phyloP scores from a whole-genome alignment of 2,888 invertebrate genomes.

The Campoplex nolae region DNA sequence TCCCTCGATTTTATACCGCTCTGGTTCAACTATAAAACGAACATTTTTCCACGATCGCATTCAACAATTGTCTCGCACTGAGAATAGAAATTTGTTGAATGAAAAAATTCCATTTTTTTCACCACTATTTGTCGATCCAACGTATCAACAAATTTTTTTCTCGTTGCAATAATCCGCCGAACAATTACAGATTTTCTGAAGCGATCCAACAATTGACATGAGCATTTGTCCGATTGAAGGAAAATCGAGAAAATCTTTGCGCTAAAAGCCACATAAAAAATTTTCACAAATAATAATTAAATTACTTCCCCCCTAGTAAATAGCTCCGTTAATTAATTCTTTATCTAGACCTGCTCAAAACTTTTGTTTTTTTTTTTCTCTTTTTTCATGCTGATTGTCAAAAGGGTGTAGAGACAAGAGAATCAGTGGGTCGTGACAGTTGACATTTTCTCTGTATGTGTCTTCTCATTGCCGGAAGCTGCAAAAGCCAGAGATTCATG shows the following conservation, averaged over 20 bases:
- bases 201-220: background rate
- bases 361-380: background rate
- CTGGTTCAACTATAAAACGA: background rate
- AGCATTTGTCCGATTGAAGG: too few species aligned
- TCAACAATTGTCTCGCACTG: background rate
- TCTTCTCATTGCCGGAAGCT: conserved; percentile 21
- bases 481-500: background rate
- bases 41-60: background rate
- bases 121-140: too few species aligned
- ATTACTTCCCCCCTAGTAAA: too few species aligned
- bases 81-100: too few species aligned
- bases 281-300: too few species aligned
- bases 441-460: background rate
- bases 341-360: background rate
- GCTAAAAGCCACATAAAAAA: too few species aligned
- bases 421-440: conserved; percentile 17
- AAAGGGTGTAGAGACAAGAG: conserved; percentile 33
- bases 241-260: too few species aligned
- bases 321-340: background rate
- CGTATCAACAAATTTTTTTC: too few species aligned
- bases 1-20: background rate
- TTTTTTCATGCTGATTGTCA: conserved; percentile 2
- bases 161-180: background rate
- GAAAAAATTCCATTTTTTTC: too few species aligned
- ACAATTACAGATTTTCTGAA: background rate